A percentile compares a stretch with the other conserved stretches of the same genome.
Conservation (phyloP, 2,888 invertebrate genomes). For the Agriopis aurantiaria region DNA sequence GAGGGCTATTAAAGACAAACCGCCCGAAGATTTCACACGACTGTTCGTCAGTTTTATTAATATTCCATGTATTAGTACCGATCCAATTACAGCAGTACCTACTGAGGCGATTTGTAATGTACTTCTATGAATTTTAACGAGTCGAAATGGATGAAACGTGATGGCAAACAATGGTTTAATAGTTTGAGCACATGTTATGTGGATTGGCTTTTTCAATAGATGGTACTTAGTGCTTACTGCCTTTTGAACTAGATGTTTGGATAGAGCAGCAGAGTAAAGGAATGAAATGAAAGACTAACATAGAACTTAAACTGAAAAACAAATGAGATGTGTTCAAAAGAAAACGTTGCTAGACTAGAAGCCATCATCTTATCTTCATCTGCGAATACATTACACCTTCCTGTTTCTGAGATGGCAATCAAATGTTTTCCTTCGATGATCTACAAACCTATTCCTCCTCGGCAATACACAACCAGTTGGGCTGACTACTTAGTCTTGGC, state of each 20-base stretch:
- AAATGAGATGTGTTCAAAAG: neutral
- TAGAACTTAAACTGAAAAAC: neutral
- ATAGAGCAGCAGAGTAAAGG: no score
- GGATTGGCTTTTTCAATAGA: constrained; percentile 4
- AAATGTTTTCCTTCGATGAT: neutral
- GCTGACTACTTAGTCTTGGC: neutral
- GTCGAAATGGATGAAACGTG: constrained; percentile 41
- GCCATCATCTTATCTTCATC: neutral
- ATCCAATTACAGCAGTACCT: constrained; percentile 51
- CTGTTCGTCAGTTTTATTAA: constrained; percentile 61
- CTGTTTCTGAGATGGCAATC: neutral
- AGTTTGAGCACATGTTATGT: constrained; percentile 24
- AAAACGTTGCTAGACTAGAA: neutral
- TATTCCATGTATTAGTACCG: constrained; percentile 59
- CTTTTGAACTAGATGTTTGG: neutral
- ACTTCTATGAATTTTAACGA: constrained; percentile 46
- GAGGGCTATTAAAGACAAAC: constrained; percentile 60
- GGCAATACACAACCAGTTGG: neutral
- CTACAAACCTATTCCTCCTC: neutral
- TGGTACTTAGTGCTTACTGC: constrained; percentile 5
- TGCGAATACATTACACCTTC: neutral
- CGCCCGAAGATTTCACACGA: constrained; percentile 63
- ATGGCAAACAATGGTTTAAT: constrained; percentile 33
- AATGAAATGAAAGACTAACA: neutral
- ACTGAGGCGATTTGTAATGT: constrained; percentile 41